Base-by-base conservation (phyloP, 2,113 vertebrate species). In the Percopsis transmontana region DNA sequence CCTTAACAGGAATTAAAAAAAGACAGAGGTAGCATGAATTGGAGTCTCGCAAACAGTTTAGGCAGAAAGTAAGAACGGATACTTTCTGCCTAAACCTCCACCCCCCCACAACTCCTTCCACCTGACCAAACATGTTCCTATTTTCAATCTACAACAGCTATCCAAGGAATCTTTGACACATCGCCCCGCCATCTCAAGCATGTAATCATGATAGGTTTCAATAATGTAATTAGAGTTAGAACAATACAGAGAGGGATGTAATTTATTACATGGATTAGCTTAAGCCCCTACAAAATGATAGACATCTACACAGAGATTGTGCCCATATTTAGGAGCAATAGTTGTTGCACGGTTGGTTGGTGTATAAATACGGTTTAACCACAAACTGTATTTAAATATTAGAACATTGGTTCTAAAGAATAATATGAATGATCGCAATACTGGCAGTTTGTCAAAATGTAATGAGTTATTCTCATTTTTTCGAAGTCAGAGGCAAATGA, bases 141-240 rank as follows among this genome's bases (percentile, higher is more conserved):
- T 41, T 67, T 65, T 70, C 54, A 41, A 51, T 41, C 15, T 10
- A 33, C 41, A 19, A 7, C 48, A 44, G 24, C 27, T 14, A 16
- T 57, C 58, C 24, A 14, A 56, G 57, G 48, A 63, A 42, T 71
- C 18, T 51, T 45, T n/a, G 39, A 65, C 53, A 74, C 70, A 63
- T 80, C 51, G 23, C 52, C 9, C 39, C 47, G 61, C 44, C 70
- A 72, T 73, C 54, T 67, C 53, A 77, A 27, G 62, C 63, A 75
- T 63, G 66, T 54, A n/a, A 60, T 66, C 41, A 40, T 58, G 68
- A 77, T 67, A 68, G 68, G 61, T 73, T 65, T 66, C 62, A 77
- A 56, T 83, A 77, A 87, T 72, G 78, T 70, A 66, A 86, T 86
- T 86, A 85, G 62, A 67, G 53, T 21, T 76, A 58, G 2, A 83